Conservation (phyloP, 1,140 invertebrate genomes). For the Lethocerus indicus region DNA sequence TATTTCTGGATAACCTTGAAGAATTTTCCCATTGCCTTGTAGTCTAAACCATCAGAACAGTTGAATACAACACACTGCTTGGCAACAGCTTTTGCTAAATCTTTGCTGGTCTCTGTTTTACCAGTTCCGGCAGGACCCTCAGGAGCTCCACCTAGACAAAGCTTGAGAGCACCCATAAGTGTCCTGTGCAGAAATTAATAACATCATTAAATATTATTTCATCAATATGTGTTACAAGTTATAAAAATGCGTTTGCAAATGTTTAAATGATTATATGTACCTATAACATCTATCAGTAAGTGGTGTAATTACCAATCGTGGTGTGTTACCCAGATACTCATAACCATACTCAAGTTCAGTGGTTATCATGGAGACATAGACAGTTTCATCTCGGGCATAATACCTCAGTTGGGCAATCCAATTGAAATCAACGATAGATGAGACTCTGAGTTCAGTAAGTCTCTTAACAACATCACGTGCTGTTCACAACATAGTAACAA, state of each 20-base stretch:
- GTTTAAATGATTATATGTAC: conserved; percentile 25
- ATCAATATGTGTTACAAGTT: background rate
- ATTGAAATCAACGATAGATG: conserved; percentile 57
- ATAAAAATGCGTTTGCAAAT: background rate
- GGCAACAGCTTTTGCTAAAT: conserved; percentile 74
- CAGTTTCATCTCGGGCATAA: conserved; percentile 64
- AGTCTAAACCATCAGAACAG: conserved; percentile 85
- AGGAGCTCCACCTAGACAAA: conserved; percentile 67
- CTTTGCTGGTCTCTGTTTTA: conserved; percentile 81
- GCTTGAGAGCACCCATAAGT: conserved; percentile 74
- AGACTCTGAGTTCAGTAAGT: conserved; percentile 43
- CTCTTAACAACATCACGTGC: conserved; percentile 66
- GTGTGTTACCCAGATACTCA: conserved; percentile 83
- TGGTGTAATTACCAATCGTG: conserved; percentile 72
- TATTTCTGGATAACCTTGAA: conserved; percentile 57
- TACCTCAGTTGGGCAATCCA: conserved; percentile 90
- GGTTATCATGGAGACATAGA: conserved; percentile 46
- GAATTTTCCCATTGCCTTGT: conserved; percentile 86
- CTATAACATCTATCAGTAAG: conserved; percentile 81
- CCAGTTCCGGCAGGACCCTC: conserved; percentile 81
- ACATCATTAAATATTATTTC: background rate
- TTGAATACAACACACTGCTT: conserved; percentile 90
- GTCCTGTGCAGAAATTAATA: conserved; percentile 35
- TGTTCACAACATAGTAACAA: conserved; percentile 23
- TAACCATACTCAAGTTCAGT: conserved; percentile 74